These are phyloP conservation scores for Ostrea denselamellosa DNA, from an alignment of 1,140 invertebrate species.

Conservation along the genomic window DNA sequence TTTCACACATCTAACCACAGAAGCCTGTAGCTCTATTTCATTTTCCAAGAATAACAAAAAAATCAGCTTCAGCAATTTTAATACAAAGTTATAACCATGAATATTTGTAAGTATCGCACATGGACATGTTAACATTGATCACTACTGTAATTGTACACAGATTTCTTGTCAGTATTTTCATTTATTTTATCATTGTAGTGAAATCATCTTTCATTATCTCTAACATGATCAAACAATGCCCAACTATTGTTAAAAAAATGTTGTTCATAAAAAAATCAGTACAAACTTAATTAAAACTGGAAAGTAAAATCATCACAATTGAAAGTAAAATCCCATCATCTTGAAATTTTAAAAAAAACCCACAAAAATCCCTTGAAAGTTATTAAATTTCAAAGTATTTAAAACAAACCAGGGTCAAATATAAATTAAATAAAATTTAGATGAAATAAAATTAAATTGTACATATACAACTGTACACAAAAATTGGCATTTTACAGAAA, in stretches of 20 bases:
- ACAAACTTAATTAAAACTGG: not conserved
- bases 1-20: too few relatives aligned
- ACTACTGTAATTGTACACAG: not conserved
- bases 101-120: constrained; percentile 36
- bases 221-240: constrained; percentile 21
- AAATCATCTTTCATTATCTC: not conserved
- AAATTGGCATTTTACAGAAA: constrained; percentile 24
- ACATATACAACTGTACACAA: not conserved
- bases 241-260: constrained; percentile 1
- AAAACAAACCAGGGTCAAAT: constrained; percentile 13
- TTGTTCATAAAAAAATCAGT: constrained; percentile 12
- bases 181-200: not conserved
- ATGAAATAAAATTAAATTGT: not conserved
- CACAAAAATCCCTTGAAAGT: not conserved
- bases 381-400: not conserved
- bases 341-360: not conserved
- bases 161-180: not conserved
- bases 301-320: not conserved
- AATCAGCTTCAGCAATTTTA: constrained; percentile 34
- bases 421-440: not conserved
- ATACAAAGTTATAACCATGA: constrained; percentile 34
- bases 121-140: not conserved
- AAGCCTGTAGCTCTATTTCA: not conserved
- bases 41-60: not conserved
- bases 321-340: not conserved